These are phyloP conservation scores for Ceratoteleas bidentatus DNA, from an alignment of 1,140 invertebrate species.

Conservation along the genomic window DNA sequence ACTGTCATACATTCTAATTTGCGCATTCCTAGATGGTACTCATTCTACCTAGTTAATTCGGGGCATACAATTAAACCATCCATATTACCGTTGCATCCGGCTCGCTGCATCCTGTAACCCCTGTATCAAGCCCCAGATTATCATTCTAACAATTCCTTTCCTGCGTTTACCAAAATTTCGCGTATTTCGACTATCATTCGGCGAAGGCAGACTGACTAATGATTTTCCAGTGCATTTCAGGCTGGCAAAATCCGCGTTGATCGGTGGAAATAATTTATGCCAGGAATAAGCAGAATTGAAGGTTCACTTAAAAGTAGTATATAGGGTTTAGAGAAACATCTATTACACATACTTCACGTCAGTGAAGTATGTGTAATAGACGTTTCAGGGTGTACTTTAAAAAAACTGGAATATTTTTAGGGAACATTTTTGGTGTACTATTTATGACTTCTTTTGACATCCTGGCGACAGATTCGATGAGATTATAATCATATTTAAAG, in stretches of 20 bases:
- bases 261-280: no score
- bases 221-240: conserved; percentile 7
- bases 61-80: conserved; percentile 59
- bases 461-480: no score
- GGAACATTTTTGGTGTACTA: no score
- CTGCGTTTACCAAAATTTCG: conserved; percentile 43
- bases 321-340: no score
- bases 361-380: no score
- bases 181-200: conserved; percentile 32
- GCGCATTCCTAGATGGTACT: conserved; percentile 55
- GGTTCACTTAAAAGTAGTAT: no score
- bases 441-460: no score
- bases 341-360: no score
- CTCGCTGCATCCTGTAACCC: conserved; percentile 49
- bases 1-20: conserved; percentile 63
- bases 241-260: neutral
- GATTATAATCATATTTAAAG: no score
- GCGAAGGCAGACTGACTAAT: conserved; percentile 2
- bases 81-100: conserved; percentile 51
- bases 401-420: no score
- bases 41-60: conserved; percentile 61
- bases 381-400: no score
- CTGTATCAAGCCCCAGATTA: conserved; percentile 52
- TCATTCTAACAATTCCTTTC: conserved; percentile 58
- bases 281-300: no score